Base-by-base conservation (phyloP, 2,888 invertebrate genomes). In the Apocheima hispidaria region DNA sequence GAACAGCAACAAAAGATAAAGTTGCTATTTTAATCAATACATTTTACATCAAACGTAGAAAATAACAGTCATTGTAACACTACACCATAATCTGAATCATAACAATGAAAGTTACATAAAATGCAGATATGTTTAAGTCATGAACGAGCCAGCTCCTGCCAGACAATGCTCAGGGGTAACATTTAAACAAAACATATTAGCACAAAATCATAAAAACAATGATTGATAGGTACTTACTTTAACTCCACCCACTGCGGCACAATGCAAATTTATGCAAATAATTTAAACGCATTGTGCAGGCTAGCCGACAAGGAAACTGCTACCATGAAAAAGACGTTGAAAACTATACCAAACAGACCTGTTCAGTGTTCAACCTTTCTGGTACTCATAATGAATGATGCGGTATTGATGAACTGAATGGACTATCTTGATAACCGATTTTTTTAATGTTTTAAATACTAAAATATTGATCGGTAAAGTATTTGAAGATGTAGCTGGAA, bases 211-310 rank as follows among this genome's bases (percentile, higher is more conserved):
- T 61, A 70, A 69, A 72, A 69, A 69, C 71, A 73, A 68, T 78
- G 65, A 71, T 56, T 28, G 48, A 52, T 43, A 18, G 55, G 57
- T 51, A 50, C 63, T 52, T 64, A 52, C 61, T 28, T 21, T 58
- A 50, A 62, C 44, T 51, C 73, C 75, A 78, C 75, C 78, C 73
- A 78, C 73, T 33, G 26, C 16, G 10, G 6, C 59, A 74, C 75
- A 77, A 77, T 80, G 80, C 71, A 77, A 80, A 76, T 73, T 69
- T 80, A 84, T 81, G 81, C 74, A 77, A 81, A 79, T 81, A 73
- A 68, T 75, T 72, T 70, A 61, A 67, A 78, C 66, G 78, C 76
- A 83, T 74, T 79, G 67, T 72, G 66, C 70, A 67, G 60, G 49
- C 60, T 57, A 36, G 48, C 64, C 49, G 61, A 66, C 59, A 65